Base-by-base conservation (phyloP, 2,797 vertebrate genomes). In the Poliocrania exsul region DNA sequence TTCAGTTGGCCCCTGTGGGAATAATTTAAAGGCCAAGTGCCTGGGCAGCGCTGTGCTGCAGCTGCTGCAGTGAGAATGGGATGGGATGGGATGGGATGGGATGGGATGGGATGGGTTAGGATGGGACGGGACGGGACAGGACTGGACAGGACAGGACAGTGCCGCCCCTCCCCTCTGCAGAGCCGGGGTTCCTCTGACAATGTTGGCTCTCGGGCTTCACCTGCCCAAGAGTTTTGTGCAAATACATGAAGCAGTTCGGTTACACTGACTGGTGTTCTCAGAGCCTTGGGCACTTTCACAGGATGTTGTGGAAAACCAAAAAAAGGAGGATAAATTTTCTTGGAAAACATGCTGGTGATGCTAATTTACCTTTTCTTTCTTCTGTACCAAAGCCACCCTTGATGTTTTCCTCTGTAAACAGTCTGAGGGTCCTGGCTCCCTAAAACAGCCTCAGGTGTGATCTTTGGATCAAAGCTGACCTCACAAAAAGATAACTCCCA, bases 1-100 rank as follows among this genome's bases (percentile, higher is more conserved):
- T 86, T 97, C 97, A 93, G 75, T 96, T 97, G 98, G 97, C 97
- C 97, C 97, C 92, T 66, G 92, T 50, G 93, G 97, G 96, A 97
- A 97, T 97, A 98, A 97, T 95, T 98, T 97, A 97, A 97, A 94
- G 97, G 95, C 94, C 93, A 57, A 83, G 53, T 3, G 66, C 65
- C 51, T 58, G 92, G 92, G 87, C 80, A 89, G 89, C 54, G 79
- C 93, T 91, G 75, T 50, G 44, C 79, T 65, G 78, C 51, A 33
- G 73, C 86, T 28, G 72, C 61, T 47, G 50, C 65, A 47, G 51
- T 18, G 24, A 21, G 65, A 40, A 23, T 11, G 33, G 71, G 56
- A 19, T 20, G 33, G 54, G 71, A 38, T 7, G 4, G 73, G 37
- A 33, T 40, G 72, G 67, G 42, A 49, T 33, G 50, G 70, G 60